phyloP scores from a whole-genome alignment of 2,888 invertebrate genomes.

The Lithosia quadra region DNA sequence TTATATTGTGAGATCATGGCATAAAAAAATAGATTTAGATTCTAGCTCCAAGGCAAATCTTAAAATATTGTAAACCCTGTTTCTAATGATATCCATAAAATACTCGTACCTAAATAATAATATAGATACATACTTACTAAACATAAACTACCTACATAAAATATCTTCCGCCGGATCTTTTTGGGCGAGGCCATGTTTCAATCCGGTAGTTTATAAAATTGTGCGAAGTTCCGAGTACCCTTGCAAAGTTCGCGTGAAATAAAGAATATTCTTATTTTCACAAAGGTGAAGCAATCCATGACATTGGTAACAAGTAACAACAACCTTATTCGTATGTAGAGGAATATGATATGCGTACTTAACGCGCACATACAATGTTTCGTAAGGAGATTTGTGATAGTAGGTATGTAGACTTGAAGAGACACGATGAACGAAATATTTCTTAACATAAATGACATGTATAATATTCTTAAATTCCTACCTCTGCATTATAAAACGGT shows the following conservation, averaged over 20 bases:
- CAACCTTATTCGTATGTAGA: slow-evolving; percentile 5
- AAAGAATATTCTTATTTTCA: slow-evolving; percentile 15
- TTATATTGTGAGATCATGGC: background rate
- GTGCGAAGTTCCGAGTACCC: background rate
- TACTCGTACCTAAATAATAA: background rate
- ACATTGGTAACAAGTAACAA: slow-evolving; percentile 26
- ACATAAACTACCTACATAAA: background rate
- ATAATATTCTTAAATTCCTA: background rate
- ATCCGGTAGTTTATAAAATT: slow-evolving; percentile 7
- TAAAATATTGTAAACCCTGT: background rate
- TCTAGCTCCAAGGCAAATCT: background rate
- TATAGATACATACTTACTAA: background rate
- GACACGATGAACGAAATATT: background rate
- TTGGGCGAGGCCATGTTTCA: background rate
- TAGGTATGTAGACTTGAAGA: slow-evolving; percentile 4
- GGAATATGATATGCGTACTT: slow-evolving; percentile 8
- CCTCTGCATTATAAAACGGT: background rate
- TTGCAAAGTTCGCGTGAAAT: background rate
- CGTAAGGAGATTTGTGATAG: slow-evolving; percentile 8
- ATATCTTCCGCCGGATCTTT: background rate
- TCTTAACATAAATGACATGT: background rate
- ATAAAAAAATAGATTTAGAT: background rate
- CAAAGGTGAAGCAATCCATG: slow-evolving; percentile 30
- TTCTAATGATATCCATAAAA: too few species aligned
- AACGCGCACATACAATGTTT: background rate